These are phyloP conservation scores for Gadus macrocephalus DNA, from an alignment of 2,113 vertebrate species.

Conservation along the genomic window DNA sequence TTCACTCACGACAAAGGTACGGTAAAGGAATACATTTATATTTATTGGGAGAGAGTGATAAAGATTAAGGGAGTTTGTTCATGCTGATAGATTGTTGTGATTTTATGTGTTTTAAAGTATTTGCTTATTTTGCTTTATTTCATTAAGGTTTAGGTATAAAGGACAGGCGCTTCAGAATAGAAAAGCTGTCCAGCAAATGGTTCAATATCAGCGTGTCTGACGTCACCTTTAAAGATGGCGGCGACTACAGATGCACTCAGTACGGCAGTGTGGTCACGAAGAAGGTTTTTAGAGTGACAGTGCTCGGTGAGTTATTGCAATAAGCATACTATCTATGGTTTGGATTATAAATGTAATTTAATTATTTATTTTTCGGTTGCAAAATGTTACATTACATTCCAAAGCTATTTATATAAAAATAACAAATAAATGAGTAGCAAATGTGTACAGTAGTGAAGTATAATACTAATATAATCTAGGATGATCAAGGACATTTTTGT, in stretches of 20 bases:
- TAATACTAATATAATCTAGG: too few species aligned
- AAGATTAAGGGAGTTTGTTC: neutral
- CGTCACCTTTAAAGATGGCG: slow-evolving; percentile 64
- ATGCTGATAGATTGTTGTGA: neutral
- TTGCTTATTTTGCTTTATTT: neutral
- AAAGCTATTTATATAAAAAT: too few species aligned
- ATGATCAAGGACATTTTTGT: too few species aligned
- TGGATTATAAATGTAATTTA: too few species aligned
- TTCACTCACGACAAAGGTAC: slow-evolving; percentile 57
- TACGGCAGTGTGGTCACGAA: slow-evolving; percentile 19
- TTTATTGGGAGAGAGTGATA: too few species aligned
- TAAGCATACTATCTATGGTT: too few species aligned
- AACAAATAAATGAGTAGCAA: too few species aligned
- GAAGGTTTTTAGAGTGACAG: slow-evolving; percentile 58
- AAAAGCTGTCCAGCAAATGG: slow-evolving; percentile 36
- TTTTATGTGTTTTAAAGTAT: neutral
- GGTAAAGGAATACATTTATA: neutral
- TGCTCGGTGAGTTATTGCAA: slow-evolving; percentile 60
- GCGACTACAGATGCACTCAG: slow-evolving; percentile 61
- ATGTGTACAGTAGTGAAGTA: too few species aligned
- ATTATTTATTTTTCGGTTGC: too few species aligned
- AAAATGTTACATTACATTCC: too few species aligned
- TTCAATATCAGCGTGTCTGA: slow-evolving; percentile 56
- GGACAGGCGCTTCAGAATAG: slow-evolving; percentile 56
- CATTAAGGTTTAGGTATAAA: slow-evolving; percentile 39